These are phyloP conservation scores for Pseudomyrmex concolor DNA, from an alignment of 1,140 invertebrate genomes.

Conservation along the genomic window DNA sequence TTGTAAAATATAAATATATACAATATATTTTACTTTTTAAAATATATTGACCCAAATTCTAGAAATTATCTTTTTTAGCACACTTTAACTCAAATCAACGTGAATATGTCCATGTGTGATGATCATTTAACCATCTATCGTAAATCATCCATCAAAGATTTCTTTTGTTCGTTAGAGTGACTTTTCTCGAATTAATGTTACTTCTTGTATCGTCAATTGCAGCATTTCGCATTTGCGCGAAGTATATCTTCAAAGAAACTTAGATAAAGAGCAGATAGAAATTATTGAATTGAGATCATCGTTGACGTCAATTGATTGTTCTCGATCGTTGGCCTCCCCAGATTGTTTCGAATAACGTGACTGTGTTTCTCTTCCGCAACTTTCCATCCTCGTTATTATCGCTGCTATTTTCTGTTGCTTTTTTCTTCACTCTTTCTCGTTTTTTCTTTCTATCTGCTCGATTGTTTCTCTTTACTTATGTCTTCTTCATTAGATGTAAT, in stretches of 20 bases:
- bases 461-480: constrained; percentile 32
- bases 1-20: too few relatives aligned
- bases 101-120: neutral
- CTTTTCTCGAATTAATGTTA: neutral
- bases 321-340: constrained; percentile 64
- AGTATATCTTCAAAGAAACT: neutral
- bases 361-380: constrained; percentile 45
- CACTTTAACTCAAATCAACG: too few relatives aligned
- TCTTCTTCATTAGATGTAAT: neutral
- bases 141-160: neutral
- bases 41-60: neutral
- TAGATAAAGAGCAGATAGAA: constrained; percentile 1
- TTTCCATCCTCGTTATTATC: constrained; percentile 49
- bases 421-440: constrained; percentile 42
- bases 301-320: constrained; percentile 62
- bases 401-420: constrained; percentile 19
- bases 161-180: neutral
- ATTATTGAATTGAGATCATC: constrained; percentile 46
- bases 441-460: constrained; percentile 34
- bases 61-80: too few relatives aligned
- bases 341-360: constrained; percentile 43
- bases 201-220: neutral
- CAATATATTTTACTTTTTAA: neutral
- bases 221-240: neutral
- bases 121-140: neutral